Evolutionary conservation across 1,140 invertebrate species (phyloP).

Genomic region (Pseudachorutes palmiensis): DNA sequence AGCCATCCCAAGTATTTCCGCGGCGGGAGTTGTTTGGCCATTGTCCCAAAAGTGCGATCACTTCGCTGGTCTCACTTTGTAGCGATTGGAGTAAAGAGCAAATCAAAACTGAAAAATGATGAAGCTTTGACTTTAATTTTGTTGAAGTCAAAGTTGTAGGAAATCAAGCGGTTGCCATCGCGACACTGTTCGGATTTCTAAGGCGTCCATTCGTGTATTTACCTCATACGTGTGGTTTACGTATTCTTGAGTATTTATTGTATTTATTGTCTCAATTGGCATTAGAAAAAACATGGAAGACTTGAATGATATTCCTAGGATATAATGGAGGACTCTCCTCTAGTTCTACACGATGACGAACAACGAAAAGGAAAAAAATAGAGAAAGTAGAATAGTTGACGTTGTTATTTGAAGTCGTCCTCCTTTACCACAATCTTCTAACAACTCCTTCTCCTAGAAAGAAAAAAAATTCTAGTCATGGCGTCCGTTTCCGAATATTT

Average conservation of each 20-base stretch:
- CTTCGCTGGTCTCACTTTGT: too few relatives aligned
- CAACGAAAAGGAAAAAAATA: background rate
- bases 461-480: background rate
- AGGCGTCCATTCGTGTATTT: too few relatives aligned
- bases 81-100: too few relatives aligned
- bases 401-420: background rate
- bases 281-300: conserved; percentile 13
- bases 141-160: too few relatives aligned
- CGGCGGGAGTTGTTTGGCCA: background rate
- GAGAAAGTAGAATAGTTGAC: background rate
- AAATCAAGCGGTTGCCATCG: too few relatives aligned
- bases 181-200: too few relatives aligned
- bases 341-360: background rate
- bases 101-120: too few relatives aligned
- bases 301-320: background rate
- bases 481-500: too few relatives aligned
- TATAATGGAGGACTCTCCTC: background rate
- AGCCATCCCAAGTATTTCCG: conserved; percentile 20
- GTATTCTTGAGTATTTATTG: background rate
- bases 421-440: conserved; percentile 20
- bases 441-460: conserved; percentile 15
- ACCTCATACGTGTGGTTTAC: background rate
- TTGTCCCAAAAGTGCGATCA: too few relatives aligned
- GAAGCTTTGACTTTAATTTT: too few relatives aligned
- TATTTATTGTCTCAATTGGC: conserved; percentile 9